Evolutionary conservation across 2,113 vertebrate genomes (phyloP), one percentile per base, ranked within the genome.

Genomic region (Xyrauchen texanus): DNA sequence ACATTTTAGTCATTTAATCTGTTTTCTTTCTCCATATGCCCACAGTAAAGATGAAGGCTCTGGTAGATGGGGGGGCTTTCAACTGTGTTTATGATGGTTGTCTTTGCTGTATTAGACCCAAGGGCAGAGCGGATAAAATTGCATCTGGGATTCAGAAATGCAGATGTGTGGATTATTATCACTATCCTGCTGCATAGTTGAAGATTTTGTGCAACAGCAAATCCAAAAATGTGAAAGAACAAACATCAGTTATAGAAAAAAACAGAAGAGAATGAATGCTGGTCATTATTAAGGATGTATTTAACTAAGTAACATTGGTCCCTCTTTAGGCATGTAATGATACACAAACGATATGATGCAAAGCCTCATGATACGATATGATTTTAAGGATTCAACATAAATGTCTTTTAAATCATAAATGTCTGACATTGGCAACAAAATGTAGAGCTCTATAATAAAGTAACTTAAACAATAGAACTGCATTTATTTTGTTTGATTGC

Each of bases 111-210:
- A 76, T 79, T 60, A 60, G 47, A 55, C 60, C 58, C 8, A 65
- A 76, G 77, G 66, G 7, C 67, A 74, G 15, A 9, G 57, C 6
- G 60, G 69, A 64, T 84, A 65, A 47, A 67, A 66, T 65, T 81
- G 69, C 58, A 12, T 84, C 60, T 70, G 53, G 70, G 58, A n/a
- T 47, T 66, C 12, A 10, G 76, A 71, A 81, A 79, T 76, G 76
- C 52, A 84, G 75, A 81, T 66, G 55, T 70, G 65, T 0, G 46
- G 46, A 61, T 68, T 21, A 47, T 44, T 55, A 52, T 16, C 44
- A 63, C 16, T 66, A 8, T 46, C 13, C 13, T 51, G 58, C 12
- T 55, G 72, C 62, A 65, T 82, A 16, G 66, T 62, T 34, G 53
- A 21, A 57, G 51, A n/a, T 60, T 83, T 77, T 74, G 16, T n/a